phyloP scores from a whole-genome alignment of 2,113 vertebrate species.

The Lepidothrix coronata region DNA sequence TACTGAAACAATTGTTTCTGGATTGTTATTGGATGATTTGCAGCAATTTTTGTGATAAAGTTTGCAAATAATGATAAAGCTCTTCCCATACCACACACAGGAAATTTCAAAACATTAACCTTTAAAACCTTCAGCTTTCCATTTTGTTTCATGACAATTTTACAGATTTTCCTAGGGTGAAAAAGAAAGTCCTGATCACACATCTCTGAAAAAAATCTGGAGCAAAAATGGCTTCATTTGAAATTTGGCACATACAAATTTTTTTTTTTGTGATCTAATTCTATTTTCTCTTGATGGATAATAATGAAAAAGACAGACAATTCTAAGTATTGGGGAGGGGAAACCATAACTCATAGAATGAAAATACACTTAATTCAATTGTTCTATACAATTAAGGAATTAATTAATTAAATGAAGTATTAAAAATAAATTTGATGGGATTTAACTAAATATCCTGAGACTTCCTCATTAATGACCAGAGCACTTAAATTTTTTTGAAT shows the following conservation, averaged over 20 bases:
- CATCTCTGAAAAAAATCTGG: background rate
- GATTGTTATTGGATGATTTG: background rate
- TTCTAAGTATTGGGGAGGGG: background rate
- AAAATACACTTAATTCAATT: constrained; percentile 17
- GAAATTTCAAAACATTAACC: background rate
- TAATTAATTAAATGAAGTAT: background rate
- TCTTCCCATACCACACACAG: background rate
- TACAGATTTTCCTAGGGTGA: background rate
- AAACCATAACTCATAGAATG: background rate
- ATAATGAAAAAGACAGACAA: background rate
- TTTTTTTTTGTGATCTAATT: background rate
- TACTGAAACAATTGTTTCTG: background rate
- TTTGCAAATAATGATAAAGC: background rate
- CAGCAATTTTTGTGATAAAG: background rate
- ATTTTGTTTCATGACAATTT: background rate
- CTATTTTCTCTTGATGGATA: background rate
- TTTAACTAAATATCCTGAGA: constrained; percentile 5
- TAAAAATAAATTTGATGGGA: background rate
- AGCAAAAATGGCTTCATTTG: background rate
- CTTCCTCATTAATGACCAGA: background rate
- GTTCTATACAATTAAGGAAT: constrained; percentile 5
- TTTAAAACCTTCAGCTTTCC: background rate
- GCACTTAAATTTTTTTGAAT: background rate
- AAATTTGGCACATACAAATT: background rate
- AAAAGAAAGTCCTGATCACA: background rate